These are phyloP conservation scores for Oceanodroma leucorhoa DNA, from an alignment of 2,797 vertebrate genomes.

Conservation along the genomic window DNA sequence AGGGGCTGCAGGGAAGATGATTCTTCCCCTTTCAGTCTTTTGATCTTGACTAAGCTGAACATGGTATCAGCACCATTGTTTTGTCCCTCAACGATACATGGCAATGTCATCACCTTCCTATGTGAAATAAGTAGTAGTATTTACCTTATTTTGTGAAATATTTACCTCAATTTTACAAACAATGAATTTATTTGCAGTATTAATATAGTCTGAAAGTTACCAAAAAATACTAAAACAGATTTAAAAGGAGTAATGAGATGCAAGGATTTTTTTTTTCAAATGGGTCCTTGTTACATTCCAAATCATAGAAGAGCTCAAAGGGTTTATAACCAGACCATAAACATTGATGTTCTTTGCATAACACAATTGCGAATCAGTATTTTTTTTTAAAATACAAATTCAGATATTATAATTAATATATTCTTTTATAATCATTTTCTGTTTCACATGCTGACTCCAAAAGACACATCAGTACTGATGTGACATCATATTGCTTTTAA, in stretches of 20 bases:
- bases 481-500: constrained; percentile 29
- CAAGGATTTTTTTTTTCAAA: neutral
- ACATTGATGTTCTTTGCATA: neutral
- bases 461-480: neutral
- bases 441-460: neutral
- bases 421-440: neutral
- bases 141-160: neutral
- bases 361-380: neutral
- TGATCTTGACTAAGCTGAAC: neutral
- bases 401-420: neutral
- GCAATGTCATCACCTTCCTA: neutral
- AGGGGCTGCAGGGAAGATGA: neutral
- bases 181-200: neutral
- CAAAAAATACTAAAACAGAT: neutral
- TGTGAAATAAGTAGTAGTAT: neutral
- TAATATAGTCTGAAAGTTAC: neutral
- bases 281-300: neutral
- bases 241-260: neutral
- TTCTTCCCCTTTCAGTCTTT: neutral
- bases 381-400: neutral
- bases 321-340: neutral
- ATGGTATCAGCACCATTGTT: neutral
- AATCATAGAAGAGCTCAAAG: neutral
- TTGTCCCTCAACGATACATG: neutral
- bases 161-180: neutral